Conservation (phyloP, 2,888 invertebrate species). For the Drosophila formosana region DNA sequence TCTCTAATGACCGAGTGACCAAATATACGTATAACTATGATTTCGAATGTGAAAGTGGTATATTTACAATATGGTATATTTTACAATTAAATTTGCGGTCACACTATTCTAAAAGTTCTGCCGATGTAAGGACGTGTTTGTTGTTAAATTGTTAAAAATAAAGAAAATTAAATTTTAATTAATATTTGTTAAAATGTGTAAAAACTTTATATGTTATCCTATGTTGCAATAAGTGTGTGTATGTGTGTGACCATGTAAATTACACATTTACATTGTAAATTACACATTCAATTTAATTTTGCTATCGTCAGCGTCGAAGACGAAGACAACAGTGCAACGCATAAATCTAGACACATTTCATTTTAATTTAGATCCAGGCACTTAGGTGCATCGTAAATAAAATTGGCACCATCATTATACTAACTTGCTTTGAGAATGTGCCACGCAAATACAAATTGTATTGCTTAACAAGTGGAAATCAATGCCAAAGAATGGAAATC, state of each 20-base stretch:
- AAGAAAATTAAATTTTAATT: conserved; percentile 13
- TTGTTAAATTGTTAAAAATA: conserved; percentile 21
- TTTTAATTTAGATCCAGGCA: neutral
- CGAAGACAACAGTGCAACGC: conserved; percentile 4
- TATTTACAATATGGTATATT: neutral
- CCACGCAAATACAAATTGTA: conserved; percentile 11
- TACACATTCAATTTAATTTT: conserved; percentile 25
- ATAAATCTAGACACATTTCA: neutral
- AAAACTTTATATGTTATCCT: neutral
- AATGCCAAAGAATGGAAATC: conserved; percentile 39
- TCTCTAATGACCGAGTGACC: neutral
- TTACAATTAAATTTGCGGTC: neutral
- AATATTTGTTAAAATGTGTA: conserved; percentile 9
- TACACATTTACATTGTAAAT: conserved; percentile 13
- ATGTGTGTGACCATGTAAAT: conserved; percentile 8
- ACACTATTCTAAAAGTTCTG: conserved; percentile 43
- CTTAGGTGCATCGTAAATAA: neutral
- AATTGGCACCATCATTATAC: neutral
- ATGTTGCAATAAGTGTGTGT: conserved; percentile 27
- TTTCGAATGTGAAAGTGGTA: neutral
- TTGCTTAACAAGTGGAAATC: conserved; percentile 43
- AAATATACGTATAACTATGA: neutral
- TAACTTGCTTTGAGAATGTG: neutral
- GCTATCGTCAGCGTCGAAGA: conserved; percentile 62
- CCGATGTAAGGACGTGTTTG: conserved; percentile 54